These are phyloP conservation scores for Manis pentadactyla DNA, from an alignment of 2,797 vertebrate genomes.

Conservation along the genomic window DNA sequence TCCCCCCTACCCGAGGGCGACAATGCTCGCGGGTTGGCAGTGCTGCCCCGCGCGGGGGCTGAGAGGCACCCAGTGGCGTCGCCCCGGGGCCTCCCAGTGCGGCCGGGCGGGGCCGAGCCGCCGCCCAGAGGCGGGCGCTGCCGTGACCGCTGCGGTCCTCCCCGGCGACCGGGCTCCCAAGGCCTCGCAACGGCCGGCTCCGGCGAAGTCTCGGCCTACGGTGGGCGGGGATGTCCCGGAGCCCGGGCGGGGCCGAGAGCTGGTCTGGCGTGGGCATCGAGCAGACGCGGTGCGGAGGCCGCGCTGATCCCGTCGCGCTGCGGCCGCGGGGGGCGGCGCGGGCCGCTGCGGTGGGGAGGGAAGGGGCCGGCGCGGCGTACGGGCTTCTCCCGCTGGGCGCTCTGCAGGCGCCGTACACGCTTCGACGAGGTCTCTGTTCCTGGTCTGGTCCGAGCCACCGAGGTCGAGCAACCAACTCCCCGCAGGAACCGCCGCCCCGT, in stretches of 20 bases:
- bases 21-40: no score
- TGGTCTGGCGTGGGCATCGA: accelerated
- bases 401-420: accelerated
- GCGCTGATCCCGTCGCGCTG: neutral
- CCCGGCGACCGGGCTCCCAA: accelerated
- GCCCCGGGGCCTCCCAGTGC: neutral
- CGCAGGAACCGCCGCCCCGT: neutral
- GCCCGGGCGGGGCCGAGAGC: neutral
- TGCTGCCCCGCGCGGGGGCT: neutral
- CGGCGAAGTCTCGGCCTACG: neutral
- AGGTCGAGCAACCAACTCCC: accelerated
- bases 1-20: neutral
- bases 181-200: accelerated
- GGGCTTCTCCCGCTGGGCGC: neutral
- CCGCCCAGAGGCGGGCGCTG: neutral
- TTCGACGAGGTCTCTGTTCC: no score
- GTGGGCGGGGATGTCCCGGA: neutral
- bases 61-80: neutral
- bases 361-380: accelerated
- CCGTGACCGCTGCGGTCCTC: neutral
- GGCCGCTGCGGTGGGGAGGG: neutral
- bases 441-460: neutral
- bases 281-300: neutral
- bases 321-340: neutral
- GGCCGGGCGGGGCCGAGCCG: neutral